Evolutionary conservation across 1,140 invertebrate genomes (phyloP), one percentile per base, ranked within the genome.

Genomic region (Potamilus streckersoni): DNA sequence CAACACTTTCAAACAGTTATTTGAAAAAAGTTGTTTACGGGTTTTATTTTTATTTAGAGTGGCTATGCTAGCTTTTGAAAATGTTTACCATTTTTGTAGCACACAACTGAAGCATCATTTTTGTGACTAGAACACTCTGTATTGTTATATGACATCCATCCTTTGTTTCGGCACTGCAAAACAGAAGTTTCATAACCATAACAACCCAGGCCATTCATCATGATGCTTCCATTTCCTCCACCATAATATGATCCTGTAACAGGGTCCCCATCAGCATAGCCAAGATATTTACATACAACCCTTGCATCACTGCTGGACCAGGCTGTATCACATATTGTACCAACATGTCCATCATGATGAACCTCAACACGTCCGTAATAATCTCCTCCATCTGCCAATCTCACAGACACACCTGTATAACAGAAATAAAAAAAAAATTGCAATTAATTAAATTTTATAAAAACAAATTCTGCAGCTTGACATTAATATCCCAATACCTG

Each of bases 361-460:
- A 86, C 79, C 68, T 86, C 76, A 19, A 86, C 85, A 58, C 84
- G 78, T 5, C 85, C 85, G 64, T 81, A 81, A 38, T 79, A 82
- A 14, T 38, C 58, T 17, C 79, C 81, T 17, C 82, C 81, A 13
- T 74, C 81, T n/a, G 70, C 79, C 27, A 86, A 68, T 16, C 63
- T 56, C 4, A 83, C 73, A 20, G 60, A 57, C 38, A 83, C 67
- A 69, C 61, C 73, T 79, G 71, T 66, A 67, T 72, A 15, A 49
- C 6, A 49, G 6, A 6, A 49, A 49, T 49, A 11, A 49, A 49
- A 49, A 49, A 8, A 49, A 49, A 49, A 49, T 49, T 49, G 38
- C 38, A 49, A 49, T 49, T 49, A 49, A 11, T 49, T 49, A 11
- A 6, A 49, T 49, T 49, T 49, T 49, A 49, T 49, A 49, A 49